Base-by-base conservation (phyloP, 2,113 vertebrate species). In the Salvelinus namaycush region DNA sequence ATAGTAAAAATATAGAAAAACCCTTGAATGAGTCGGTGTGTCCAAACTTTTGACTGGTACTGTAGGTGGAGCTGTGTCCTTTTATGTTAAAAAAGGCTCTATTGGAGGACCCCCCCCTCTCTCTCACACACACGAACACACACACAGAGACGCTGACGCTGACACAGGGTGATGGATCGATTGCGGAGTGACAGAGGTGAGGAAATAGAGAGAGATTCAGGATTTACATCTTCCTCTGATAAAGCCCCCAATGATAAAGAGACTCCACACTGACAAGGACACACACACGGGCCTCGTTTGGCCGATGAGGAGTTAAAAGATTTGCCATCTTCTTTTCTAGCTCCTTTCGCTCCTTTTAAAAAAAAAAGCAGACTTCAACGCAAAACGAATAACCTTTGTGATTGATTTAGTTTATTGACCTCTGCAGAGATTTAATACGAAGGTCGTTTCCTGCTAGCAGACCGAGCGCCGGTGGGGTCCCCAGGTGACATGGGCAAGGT, bases 371-470 rank as follows among this genome's bases (percentile, higher is more conserved):
- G 87, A 89, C 90, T 92, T 93, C 87, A 89, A 89, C 79, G 86
- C 87, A 92, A 92, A 93, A 86, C 76, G 65, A 85, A 87, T 90
- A 92, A 93, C 94, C 92, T 94, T 93, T 93, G 92, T 94, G 93
- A 94, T 94, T 94, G 92, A 94, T 94, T 94, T 94, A 94, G 94
- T 94, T 92, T 93, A 93, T 94, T 94, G 93, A 94, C 94, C 93
- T 94, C 93, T 91, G 90, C 73, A 0, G 91, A 92, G 93, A 93
- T 93, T 93, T 93, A 90, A 93, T 90, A 86, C 92, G 92, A 94
- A 94, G 93, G 94, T 94, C 81, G 88, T 93, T 94, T 93, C 92
- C 92, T 91, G 90, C 92, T 91, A 90, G 89, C 87, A 87, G 85
- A 91, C 87, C 67, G 77, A 86, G 88, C 68, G 84, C 92, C 89